A percentile compares a stretch with the other conserved stretches of the same genome.
Evolutionary conservation across 2,888 invertebrate species (phyloP).

Genomic region (Noctua fimbriata): DNA sequence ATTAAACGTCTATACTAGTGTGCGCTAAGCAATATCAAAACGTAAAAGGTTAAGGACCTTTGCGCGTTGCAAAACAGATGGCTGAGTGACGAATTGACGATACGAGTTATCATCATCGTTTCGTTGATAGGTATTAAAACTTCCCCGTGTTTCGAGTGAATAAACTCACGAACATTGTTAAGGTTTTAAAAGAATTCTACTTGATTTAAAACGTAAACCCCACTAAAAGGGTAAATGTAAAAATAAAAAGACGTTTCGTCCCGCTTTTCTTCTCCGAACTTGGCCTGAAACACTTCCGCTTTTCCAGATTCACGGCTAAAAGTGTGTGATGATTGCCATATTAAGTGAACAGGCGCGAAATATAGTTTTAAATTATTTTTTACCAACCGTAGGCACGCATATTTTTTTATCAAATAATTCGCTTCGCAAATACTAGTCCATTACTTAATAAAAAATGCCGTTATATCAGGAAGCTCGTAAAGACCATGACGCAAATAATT

Average conservation of each 20-base stretch:
- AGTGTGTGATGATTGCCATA: too few species aligned
- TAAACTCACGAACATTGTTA: background rate
- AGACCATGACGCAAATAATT: slow-evolving; percentile 58
- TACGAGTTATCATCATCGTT: background rate
- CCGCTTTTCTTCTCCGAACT: slow-evolving; percentile 4
- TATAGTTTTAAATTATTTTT: background rate
- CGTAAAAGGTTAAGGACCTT: slow-evolving; percentile 59
- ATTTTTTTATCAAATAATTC: background rate
- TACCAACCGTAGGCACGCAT: background rate
- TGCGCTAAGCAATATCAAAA: slow-evolving; percentile 12
- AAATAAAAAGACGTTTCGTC: background rate
- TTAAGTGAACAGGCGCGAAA: background rate
- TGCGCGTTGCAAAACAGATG: slow-evolving; percentile 28
- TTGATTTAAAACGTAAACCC: background rate
- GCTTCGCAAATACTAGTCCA: slow-evolving; percentile 11
- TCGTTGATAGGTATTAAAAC: slow-evolving; percentile 2
- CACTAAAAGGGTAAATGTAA: background rate
- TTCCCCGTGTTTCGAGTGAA: background rate
- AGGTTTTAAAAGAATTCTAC: background rate
- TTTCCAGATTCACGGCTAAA: background rate
- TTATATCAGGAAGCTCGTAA: slow-evolving; percentile 54
- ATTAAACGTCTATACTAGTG: slow-evolving; percentile 5
- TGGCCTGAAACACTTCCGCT: background rate
- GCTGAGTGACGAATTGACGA: background rate
- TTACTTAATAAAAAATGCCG: slow-evolving; percentile 39